A percentile compares a stretch with the other conserved stretches of the same genome.
Evolutionary conservation across 2,888 invertebrate genomes (phyloP).

Genomic region (Eurytoma adleriae): DNA sequence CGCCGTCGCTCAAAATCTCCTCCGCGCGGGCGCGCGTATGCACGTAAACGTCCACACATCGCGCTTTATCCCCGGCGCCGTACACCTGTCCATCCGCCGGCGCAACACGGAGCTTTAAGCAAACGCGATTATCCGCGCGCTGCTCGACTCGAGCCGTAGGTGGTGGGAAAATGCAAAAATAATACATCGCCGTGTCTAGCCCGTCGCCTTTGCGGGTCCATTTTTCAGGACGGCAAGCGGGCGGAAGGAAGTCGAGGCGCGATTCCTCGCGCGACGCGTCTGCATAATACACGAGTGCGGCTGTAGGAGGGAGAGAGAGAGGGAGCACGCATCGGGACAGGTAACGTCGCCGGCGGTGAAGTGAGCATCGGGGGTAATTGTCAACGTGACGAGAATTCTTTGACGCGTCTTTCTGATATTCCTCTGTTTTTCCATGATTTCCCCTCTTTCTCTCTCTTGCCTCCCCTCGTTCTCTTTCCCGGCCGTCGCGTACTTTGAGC

Average conservation of each 20-base stretch:
- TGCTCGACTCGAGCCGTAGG: background rate
- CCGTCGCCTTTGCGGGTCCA: conserved; percentile 29
- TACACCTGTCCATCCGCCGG: background rate
- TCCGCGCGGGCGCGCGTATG: background rate
- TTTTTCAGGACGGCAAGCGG: conserved; percentile 21
- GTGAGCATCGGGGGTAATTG: conserved; percentile 46
- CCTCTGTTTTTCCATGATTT: background rate
- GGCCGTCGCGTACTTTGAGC: too few relatives aligned
- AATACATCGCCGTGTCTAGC: conserved; percentile 53
- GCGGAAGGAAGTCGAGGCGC: background rate
- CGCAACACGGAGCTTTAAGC: conserved; percentile 1
- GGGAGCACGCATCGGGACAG: background rate
- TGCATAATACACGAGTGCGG: conserved; percentile 17
- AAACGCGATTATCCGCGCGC: conserved; percentile 11
- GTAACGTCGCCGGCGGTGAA: background rate
- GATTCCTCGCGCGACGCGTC: conserved; percentile 7
- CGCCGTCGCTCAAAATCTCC: background rate
- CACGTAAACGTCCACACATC: background rate
- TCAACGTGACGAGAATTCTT: conserved; percentile 49
- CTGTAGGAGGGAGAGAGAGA: background rate
- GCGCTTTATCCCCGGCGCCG: too few relatives aligned
- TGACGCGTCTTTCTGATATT: conserved; percentile 13
- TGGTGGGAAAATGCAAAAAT: conserved; percentile 52
- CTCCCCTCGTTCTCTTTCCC: background rate
- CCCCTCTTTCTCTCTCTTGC: background rate